Conservation (phyloP, 2,888 invertebrate genomes). For the Ceriagrion tenellum region DNA sequence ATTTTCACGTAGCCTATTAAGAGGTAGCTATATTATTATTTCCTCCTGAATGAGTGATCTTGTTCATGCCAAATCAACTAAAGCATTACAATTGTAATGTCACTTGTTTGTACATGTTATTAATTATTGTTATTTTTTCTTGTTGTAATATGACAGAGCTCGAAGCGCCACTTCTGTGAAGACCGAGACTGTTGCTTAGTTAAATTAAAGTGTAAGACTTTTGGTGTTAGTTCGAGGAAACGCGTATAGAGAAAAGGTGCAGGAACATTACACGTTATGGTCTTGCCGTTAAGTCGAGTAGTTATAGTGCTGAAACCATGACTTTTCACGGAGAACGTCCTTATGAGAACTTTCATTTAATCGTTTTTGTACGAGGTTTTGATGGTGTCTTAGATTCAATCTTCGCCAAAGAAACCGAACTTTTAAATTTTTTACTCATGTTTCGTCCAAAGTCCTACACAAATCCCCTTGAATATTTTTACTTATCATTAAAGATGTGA, state of each 20-base stretch:
- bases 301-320: constrained; percentile 26
- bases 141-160: constrained; percentile 38
- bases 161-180: constrained; percentile 61
- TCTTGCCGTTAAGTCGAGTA: constrained; percentile 11
- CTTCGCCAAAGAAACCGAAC: constrained; percentile 30
- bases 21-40: constrained; percentile 44
- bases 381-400: constrained; percentile 25
- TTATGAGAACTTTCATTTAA: constrained; percentile 30
- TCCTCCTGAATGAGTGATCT: constrained; percentile 67
- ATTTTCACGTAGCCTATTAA: constrained; percentile 61
- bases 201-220: constrained; percentile 28
- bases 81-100: constrained; percentile 66
- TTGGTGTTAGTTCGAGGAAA: constrained; percentile 43
- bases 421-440: constrained; percentile 28
- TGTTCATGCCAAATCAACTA: constrained; percentile 68
- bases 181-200: constrained; percentile 60
- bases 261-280: constrained; percentile 17
- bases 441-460: not conserved
- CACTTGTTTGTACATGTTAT: constrained; percentile 67
- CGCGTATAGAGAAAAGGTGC: constrained; percentile 33
- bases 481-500: constrained; percentile 61
- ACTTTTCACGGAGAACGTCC: constrained; percentile 38
- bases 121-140: constrained; percentile 65
- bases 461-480: constrained; percentile 17
- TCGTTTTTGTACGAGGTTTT: constrained; percentile 44